Base-by-base conservation (phyloP, 2,797 vertebrate genomes). In the Danio albolineatus region DNA sequence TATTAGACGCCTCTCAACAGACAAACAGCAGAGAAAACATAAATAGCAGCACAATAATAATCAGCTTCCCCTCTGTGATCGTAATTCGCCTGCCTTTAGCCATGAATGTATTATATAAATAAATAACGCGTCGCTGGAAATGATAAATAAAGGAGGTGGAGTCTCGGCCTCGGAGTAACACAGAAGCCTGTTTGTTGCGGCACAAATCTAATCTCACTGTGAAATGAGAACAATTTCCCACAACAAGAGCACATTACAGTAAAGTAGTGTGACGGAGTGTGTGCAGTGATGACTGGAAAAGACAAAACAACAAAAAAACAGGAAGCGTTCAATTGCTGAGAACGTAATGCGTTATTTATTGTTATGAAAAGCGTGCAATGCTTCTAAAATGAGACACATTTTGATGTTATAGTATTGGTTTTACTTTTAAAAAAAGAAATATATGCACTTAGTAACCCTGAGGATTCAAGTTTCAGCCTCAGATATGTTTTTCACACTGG, bases 91-190 rank as follows among this genome's bases (percentile, higher is more conserved):
- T 90, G 82, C 85, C 89, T 90, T 90, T 83, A 88, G 88, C 92
- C 79, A 84, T 89, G 16, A 69, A 69, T 53, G 17, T 7, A 17
- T 1, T 51, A 69, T 38, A 39, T 69, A 65, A 79, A 86, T 85
- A 86, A 91, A 92, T 92, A 91, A 91, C 89, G 88, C 87, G 10
- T 86, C 84, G 83, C 89, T 84, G 89, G 87, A 88, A 92, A 93
- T 89, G 89, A 92, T 91, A 84, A 92, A 91, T 90, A 85, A 84
- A 82, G 64, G 53, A 62, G 46, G 51, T n/a, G 44, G n/a, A 2
- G 36, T 71, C 43, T 61, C 53, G 7, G 17, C 17, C 43, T 10
- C 17, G 10, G 43, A 64, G n/a, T 41, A 60, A 60, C 62, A 61
- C 8, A 5, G 51, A 16, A 28, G 51, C n/a, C n/a, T 38, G 51